Percentiles rank a stretch among this genome's conserved stretches.
Evolutionary conservation across 1,140 invertebrate genomes (phyloP).

Genomic region (Panagrolaimus sp.): DNA sequence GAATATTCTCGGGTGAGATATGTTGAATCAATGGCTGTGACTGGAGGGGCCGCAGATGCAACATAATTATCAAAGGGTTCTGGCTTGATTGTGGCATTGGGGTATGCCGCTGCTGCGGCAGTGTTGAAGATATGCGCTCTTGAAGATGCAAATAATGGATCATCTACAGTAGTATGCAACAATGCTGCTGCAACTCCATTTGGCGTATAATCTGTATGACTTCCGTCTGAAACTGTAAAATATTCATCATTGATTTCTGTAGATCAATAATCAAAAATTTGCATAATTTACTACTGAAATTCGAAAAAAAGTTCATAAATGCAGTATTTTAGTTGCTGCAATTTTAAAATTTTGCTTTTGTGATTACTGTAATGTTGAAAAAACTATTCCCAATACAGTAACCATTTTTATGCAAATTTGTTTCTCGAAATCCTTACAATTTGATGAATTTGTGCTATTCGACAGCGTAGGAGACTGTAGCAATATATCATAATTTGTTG

Average conservation of each 20-base stretch:
- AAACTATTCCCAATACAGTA: no score
- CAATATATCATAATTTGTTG: not conserved
- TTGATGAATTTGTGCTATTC: not conserved
- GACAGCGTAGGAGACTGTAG: conserved; percentile 13
- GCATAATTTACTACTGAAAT: no score
- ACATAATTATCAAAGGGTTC: conserved; percentile 11
- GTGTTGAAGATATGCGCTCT: not conserved
- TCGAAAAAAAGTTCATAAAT: no score
- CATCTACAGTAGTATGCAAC: not conserved
- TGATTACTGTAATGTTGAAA: no score
- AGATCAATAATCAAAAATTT: no score
- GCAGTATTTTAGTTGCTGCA: no score
- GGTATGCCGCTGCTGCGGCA: not conserved
- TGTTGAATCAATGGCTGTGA: not conserved
- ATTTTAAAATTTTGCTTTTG: no score
- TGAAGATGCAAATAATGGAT: not conserved
- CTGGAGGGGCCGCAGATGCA: not conserved
- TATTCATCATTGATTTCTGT: not conserved
- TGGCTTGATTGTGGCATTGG: conserved; percentile 5
- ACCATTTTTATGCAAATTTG: no score
- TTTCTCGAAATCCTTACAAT: conserved; percentile 9
- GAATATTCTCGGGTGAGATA: conserved; percentile 12
- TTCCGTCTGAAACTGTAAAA: conserved; percentile 7
- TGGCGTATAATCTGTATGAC: conserved; percentile 7
- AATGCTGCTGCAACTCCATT: conserved; percentile 5